These are phyloP conservation scores for Drosophila sp. DNA, from an alignment of 1,140 invertebrate genomes.

Conservation along the genomic window DNA sequence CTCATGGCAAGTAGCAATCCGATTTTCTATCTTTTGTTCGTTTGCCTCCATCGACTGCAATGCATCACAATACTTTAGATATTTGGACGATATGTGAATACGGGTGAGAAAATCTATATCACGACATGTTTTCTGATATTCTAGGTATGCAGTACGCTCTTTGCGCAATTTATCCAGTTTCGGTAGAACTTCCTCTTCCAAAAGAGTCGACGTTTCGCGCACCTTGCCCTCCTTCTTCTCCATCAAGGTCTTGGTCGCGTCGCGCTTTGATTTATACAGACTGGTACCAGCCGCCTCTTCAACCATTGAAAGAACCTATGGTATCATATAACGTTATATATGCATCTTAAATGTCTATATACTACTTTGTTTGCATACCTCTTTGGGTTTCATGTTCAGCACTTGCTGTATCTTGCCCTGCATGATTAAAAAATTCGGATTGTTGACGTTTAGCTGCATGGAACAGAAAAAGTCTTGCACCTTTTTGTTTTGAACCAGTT, in stretches of 20 bases:
- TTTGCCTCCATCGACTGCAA: slow-evolving; percentile 60
- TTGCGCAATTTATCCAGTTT: slow-evolving; percentile 94
- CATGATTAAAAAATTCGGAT: slow-evolving; percentile 99
- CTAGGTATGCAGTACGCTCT: slow-evolving; percentile 93
- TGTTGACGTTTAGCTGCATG: slow-evolving; percentile 99
- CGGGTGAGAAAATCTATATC: slow-evolving; percentile 94
- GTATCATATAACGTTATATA: background rate
- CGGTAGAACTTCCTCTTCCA: slow-evolving; percentile 95
- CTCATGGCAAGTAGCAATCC: slow-evolving; percentile 81
- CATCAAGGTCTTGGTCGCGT: slow-evolving; percentile 93
- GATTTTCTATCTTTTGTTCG: slow-evolving; percentile 64
- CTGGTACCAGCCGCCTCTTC: slow-evolving; percentile 99
- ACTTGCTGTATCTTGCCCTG: slow-evolving; percentile 99
- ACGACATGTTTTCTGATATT: slow-evolving; percentile 94
- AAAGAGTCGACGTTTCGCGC: slow-evolving; percentile 92
- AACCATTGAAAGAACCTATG: slow-evolving; percentile 97
- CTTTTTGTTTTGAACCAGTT: slow-evolving; percentile 93
- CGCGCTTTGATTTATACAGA: slow-evolving; percentile 98
- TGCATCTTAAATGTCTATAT: background rate
- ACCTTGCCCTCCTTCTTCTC: slow-evolving; percentile 97
- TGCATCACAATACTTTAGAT: slow-evolving; percentile 63
- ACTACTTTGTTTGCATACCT: slow-evolving; percentile 87
- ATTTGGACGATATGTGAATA: slow-evolving; percentile 83
- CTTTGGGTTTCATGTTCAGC: slow-evolving; percentile 98
- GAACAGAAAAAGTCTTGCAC: slow-evolving; percentile 98